Percentiles rank a stretch among this genome's conserved stretches.
phyloP scores from a whole-genome alignment of 2,888 invertebrate genomes.

The Agrochola lota region DNA sequence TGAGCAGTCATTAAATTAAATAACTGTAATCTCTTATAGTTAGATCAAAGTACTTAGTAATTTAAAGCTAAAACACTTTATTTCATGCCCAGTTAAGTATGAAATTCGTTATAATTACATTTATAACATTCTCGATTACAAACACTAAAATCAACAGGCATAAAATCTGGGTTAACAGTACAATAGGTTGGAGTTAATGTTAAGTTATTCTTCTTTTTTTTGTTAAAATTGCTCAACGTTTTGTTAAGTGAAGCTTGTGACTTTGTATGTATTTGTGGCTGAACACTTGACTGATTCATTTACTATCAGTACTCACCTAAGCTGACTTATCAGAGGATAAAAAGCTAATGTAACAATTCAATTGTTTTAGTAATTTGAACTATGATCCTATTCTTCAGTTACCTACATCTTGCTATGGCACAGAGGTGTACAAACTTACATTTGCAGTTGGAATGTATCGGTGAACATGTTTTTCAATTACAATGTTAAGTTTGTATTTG shows the following conservation, averaged over 20 bases:
- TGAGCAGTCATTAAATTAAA: not conserved
- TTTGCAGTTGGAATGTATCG: too few species aligned
- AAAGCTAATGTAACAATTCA: not conserved
- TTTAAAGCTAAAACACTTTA: conserved; percentile 20
- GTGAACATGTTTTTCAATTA: too few species aligned
- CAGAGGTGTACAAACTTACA: too few species aligned
- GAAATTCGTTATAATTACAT: conserved; percentile 50
- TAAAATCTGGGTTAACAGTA: conserved; percentile 51
- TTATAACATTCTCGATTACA: conserved; percentile 35
- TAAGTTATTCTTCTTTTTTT: not conserved
- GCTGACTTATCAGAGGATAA: not conserved
- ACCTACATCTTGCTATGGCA: not conserved
- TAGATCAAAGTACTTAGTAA: not conserved
- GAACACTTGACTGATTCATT: conserved; percentile 20
- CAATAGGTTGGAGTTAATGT: conserved; percentile 29
- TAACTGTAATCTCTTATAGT: not conserved
- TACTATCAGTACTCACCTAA: conserved; percentile 4
- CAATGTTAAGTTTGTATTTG: too few species aligned
- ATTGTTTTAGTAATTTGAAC: conserved; percentile 15
- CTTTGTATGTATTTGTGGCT: conserved; percentile 17
- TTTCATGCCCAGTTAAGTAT: conserved; percentile 35
- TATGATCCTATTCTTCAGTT: conserved; percentile 2
- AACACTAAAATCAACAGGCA: conserved; percentile 33
- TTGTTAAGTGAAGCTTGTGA: conserved; percentile 28
- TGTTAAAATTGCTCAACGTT: conserved; percentile 28